Percentiles rank a stretch among this genome's conserved stretches.
Evolutionary conservation across 2,888 invertebrate species (phyloP).

Genomic region (Drosophila kokeensis): DNA sequence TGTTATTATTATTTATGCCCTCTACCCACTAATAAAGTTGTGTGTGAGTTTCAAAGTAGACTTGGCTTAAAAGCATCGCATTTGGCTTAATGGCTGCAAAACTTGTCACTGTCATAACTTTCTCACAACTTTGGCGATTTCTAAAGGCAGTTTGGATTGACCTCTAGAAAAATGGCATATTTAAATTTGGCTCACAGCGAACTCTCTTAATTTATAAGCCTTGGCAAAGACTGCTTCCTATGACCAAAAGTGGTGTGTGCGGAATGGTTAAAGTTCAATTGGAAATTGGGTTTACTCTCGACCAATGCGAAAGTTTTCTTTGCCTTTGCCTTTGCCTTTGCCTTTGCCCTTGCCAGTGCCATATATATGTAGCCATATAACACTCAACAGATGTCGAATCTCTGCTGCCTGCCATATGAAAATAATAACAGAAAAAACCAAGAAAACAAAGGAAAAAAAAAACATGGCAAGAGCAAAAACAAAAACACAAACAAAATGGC

Average conservation of each 20-base stretch:
- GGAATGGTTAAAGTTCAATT: conserved; percentile 44
- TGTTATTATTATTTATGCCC: background rate
- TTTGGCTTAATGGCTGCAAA: background rate
- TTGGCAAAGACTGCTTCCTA: conserved; percentile 8
- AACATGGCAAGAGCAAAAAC: conserved; percentile 1
- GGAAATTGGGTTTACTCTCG: conserved; percentile 42
- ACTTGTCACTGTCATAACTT: background rate
- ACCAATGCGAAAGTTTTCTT: conserved; percentile 41
- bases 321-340: conserved; percentile 9
- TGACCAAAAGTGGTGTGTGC: background rate
- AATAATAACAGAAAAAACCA: conserved; percentile 19
- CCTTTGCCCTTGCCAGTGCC: conserved; percentile 3
- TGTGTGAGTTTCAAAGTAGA: background rate
- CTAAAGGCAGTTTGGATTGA: background rate
- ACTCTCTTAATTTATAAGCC: conserved; percentile 6
- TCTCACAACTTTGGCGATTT: background rate
- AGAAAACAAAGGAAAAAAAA: conserved; percentile 1
- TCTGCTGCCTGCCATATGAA: conserved; percentile 40
- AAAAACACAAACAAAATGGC: conserved; percentile 55
- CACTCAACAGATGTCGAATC: conserved; percentile 66
- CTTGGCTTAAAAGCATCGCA: background rate
- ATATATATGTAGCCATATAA: conserved; percentile 16
- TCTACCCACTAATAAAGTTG: background rate
- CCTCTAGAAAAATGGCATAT: background rate
- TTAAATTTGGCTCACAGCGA: background rate